Percentiles rank a stretch among this genome's conserved stretches.
These are phyloP conservation scores for Osmerus mordax DNA, from an alignment of 2,113 vertebrate genomes.

Conservation along the genomic window DNA sequence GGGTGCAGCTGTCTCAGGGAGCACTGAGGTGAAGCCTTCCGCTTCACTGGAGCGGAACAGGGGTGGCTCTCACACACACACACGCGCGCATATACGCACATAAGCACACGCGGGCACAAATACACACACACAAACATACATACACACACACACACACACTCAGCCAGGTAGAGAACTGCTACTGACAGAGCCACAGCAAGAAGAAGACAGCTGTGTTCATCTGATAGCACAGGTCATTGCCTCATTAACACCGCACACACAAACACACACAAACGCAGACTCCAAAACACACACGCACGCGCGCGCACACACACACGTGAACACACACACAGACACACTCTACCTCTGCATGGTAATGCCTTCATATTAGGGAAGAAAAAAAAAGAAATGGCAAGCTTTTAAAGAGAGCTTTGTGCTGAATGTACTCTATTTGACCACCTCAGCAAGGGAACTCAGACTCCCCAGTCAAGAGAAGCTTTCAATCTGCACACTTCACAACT, in stretches of 20 bases:
- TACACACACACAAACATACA: too few species aligned
- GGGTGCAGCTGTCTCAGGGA: conserved; percentile 78
- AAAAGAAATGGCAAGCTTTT: not conserved
- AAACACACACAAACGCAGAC: not conserved
- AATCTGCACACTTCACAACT: conserved; percentile 21
- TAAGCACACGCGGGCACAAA: conserved; percentile 11
- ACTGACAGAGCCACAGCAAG: conserved; percentile 57
- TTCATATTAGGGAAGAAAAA: not conserved
- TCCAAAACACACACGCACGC: not conserved
- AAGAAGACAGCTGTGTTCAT: conserved; percentile 73
- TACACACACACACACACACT: conserved; percentile 17
- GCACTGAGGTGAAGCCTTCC: conserved; percentile 76
- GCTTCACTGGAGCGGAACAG: conserved; percentile 71
- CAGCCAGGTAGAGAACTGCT: conserved; percentile 63
- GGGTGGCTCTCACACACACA: conserved; percentile 49
- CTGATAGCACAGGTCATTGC: conserved; percentile 73
- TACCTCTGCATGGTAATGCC: not conserved
- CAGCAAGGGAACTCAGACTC: not conserved
- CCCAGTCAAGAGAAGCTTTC: not conserved
- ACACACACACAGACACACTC: conserved; percentile 24
- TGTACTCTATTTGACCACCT: not conserved
- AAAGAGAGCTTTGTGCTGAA: not conserved
- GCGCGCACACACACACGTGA: conserved; percentile 11
- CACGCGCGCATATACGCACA: conserved; percentile 20
- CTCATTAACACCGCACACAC: conserved; percentile 68